phyloP scores from a whole-genome alignment of 2,797 vertebrate genomes.

The Darevskia mixta region DNA sequence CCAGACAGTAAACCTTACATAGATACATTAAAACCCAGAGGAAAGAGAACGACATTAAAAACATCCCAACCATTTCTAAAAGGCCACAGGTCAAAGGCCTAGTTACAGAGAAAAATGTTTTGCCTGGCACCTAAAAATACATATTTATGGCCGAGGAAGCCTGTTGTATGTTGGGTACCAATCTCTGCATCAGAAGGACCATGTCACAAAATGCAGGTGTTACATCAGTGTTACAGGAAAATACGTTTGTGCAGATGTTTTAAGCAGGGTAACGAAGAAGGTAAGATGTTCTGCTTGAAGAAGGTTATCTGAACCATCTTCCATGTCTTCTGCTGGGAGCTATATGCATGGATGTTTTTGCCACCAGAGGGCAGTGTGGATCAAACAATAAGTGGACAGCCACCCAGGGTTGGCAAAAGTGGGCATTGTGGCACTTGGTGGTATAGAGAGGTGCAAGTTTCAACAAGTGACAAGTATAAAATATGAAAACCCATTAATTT shows the following conservation, averaged over 20 bases:
- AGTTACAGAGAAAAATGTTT: no score
- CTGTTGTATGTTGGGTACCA: background rate
- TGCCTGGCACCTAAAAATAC: no score
- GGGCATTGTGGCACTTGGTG: background rate
- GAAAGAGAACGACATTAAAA: no score
- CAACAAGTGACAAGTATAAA: background rate
- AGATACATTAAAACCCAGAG: no score
- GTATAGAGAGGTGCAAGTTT: background rate
- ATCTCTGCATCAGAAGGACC: background rate
- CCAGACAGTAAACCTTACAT: no score
- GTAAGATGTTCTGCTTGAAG: background rate
- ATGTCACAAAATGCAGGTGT: background rate
- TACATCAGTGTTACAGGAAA: background rate
- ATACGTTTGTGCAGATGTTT: background rate
- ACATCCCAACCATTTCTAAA: no score
- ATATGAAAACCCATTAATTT: background rate
- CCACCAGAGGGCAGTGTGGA: slow-evolving; percentile 59
- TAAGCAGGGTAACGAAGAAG: background rate
- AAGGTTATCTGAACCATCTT: background rate
- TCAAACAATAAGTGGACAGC: background rate
- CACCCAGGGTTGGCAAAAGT: fast-evolving
- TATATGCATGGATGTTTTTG: fast-evolving
- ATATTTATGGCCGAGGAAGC: background rate
- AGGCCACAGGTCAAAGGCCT: no score
- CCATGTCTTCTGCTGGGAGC: fast-evolving